These are phyloP conservation scores for Drosophila kikkawai DNA, from an alignment of 1,140 invertebrate genomes.

Conservation along the genomic window DNA sequence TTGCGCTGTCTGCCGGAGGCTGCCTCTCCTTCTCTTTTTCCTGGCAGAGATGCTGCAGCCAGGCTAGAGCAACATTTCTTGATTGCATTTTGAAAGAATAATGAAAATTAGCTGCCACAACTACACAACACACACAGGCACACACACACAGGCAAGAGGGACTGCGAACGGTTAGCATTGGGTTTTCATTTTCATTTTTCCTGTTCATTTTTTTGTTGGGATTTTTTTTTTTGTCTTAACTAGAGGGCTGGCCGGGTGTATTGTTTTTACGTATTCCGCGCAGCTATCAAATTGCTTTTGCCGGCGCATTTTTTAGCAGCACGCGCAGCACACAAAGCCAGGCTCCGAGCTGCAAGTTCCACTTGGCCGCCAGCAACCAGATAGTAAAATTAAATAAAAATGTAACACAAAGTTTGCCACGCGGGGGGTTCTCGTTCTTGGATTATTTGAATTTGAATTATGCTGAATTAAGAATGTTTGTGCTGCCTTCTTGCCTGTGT, in stretches of 20 bases:
- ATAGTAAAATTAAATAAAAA: conserved; percentile 81
- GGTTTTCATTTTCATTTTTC: conserved; percentile 64
- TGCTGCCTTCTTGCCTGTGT: conserved; percentile 45
- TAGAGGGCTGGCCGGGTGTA: conserved; percentile 43
- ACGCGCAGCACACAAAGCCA: conserved; percentile 57
- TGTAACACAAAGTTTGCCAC: conserved; percentile 74
- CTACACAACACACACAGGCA: conserved; percentile 42
- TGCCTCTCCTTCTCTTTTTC: neutral
- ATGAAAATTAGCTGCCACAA: conserved; percentile 82
- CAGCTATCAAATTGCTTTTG: conserved; percentile 81
- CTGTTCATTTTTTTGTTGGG: conserved; percentile 55
- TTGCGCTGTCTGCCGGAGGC: conserved; percentile 12
- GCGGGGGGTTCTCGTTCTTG: conserved; percentile 17
- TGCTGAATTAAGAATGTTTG: conserved; percentile 78
- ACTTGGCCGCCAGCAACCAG: conserved; percentile 47
- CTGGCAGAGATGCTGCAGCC: conserved; percentile 28
- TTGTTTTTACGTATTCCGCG: conserved; percentile 80
- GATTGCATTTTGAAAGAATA: conserved; percentile 82
- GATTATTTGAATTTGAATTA: conserved; percentile 81
- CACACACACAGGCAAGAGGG: conserved; percentile 8
- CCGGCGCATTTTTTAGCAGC: conserved; percentile 76
- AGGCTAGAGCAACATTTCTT: conserved; percentile 69
- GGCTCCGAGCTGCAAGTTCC: conserved; percentile 31
- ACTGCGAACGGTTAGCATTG: conserved; percentile 41
- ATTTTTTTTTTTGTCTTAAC: conserved; percentile 25